phyloP scores from a whole-genome alignment of 2,797 vertebrate genomes.

The Leontocebus nigricollis region DNA sequence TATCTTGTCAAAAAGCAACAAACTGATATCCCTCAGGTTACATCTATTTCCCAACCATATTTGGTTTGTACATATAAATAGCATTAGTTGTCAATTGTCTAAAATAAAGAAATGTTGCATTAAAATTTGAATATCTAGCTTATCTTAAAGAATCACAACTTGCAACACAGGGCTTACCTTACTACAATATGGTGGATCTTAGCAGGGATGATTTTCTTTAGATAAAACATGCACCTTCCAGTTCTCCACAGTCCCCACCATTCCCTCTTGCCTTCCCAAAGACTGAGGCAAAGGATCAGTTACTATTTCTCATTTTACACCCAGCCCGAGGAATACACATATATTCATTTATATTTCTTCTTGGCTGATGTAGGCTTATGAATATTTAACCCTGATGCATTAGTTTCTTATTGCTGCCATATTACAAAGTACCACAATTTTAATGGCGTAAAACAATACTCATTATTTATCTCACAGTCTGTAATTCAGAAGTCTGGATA shows the following conservation, averaged over 20 bases:
- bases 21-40: not conserved
- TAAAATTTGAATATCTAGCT: not conserved
- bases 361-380: not conserved
- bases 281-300: not conserved
- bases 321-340: not conserved
- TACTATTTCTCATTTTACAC: not conserved
- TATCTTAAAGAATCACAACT: not conserved
- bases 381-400: not conserved
- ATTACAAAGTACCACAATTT: not conserved
- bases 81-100: not conserved
- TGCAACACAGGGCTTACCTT: not conserved
- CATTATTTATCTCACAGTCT: not conserved
- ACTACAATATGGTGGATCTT: not conserved
- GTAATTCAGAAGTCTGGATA: not conserved
- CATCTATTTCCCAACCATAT: not conserved
- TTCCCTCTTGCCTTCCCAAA: not conserved
- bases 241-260: not conserved
- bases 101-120: not conserved
- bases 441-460: not conserved
- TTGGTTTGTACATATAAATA: not conserved
- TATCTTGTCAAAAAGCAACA: not conserved
- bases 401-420: not conserved
- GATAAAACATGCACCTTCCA: not conserved
- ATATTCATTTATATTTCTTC: not conserved
- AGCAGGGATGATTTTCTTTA: not conserved